A percentile compares a stretch with the other conserved stretches of the same genome.
phyloP scores from a whole-genome alignment of 2,888 invertebrate species.

The Orchesella flavescens region DNA sequence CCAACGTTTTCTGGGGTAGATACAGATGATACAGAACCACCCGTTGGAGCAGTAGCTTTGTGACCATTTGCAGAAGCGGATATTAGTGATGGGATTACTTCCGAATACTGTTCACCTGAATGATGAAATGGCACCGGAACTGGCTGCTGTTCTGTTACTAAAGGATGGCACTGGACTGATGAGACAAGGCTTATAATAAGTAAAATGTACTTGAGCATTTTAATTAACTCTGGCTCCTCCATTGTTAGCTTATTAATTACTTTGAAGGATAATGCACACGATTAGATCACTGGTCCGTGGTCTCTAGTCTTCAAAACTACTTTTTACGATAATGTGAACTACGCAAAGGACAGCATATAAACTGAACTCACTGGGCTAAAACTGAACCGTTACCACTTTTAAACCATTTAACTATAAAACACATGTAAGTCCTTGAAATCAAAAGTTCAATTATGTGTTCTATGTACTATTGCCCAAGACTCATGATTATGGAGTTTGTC shows the following conservation, averaged over 20 bases:
- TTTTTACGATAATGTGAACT: no score
- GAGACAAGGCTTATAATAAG: constrained; percentile 15
- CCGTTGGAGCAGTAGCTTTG: not conserved
- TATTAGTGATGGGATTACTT: constrained; percentile 15
- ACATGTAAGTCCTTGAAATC: not conserved
- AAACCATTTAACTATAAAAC: not conserved
- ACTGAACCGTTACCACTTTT: not conserved
- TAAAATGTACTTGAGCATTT: constrained; percentile 63
- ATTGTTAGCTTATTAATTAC: constrained; percentile 2
- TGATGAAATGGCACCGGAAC: constrained; percentile 45
- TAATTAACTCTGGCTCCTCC: constrained; percentile 63
- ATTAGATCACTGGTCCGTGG: not conserved
- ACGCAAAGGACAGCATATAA: no score
- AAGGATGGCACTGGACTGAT: constrained; percentile 41
- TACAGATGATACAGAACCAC: no score
- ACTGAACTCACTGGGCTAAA: no score
- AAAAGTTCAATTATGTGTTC: no score
- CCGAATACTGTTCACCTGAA: constrained; percentile 37
- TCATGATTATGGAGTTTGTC: constrained; percentile 35
- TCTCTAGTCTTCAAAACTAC: no score
- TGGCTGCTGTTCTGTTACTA: constrained; percentile 52
- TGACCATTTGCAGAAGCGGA: not conserved
- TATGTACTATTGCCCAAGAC: constrained; percentile 18
- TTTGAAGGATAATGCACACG: not conserved
- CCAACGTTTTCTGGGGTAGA: not conserved